Percentiles rank a stretch among this genome's conserved stretches.
Evolutionary conservation across 2,888 invertebrate genomes (phyloP).

Genomic region (Hirtodrosophila confusa): DNA sequence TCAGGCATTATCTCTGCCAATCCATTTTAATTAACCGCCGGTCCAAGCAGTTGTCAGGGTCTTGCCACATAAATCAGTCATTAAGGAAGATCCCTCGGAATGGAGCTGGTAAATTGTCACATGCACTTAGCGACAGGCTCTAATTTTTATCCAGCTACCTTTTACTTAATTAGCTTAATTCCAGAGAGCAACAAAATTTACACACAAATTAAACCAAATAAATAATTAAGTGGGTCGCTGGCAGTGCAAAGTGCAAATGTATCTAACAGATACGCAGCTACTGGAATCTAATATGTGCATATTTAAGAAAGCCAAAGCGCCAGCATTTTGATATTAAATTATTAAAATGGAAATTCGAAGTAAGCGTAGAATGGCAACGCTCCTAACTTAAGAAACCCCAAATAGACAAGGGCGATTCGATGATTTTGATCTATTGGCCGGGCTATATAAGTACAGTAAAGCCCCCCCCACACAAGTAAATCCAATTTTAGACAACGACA

Average conservation of each 20-base stretch:
- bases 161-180: conserved; percentile 75
- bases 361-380: conserved; percentile 10
- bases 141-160: conserved; percentile 20
- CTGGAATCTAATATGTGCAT: conserved; percentile 47
- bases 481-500: conserved; percentile 58
- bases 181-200: conserved; percentile 30
- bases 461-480: conserved; percentile 42
- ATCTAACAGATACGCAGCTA: conserved; percentile 42
- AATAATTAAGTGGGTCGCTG: conserved; percentile 63
- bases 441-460: conserved; percentile 40
- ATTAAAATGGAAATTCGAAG: conserved; percentile 42
- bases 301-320: conserved; percentile 50
- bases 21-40: conserved; percentile 57
- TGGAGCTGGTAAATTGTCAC: conserved; percentile 51
- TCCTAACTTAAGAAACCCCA: conserved; percentile 1
- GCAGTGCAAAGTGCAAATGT: conserved; percentile 46
- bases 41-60: conserved; percentile 30
- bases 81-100: conserved; percentile 13
- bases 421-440: conserved; percentile 73
- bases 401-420: conserved; percentile 26
- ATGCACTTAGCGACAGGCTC: conserved; percentile 18
- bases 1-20: conserved; percentile 1
- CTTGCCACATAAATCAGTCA: conserved; percentile 43
- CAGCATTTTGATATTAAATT: conserved; percentile 53
- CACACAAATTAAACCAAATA: conserved; percentile 57